Evolutionary conservation across 2,797 vertebrate genomes (phyloP), one percentile per base, ranked within the genome.

Genomic region (Thripadectes ignobilis): DNA sequence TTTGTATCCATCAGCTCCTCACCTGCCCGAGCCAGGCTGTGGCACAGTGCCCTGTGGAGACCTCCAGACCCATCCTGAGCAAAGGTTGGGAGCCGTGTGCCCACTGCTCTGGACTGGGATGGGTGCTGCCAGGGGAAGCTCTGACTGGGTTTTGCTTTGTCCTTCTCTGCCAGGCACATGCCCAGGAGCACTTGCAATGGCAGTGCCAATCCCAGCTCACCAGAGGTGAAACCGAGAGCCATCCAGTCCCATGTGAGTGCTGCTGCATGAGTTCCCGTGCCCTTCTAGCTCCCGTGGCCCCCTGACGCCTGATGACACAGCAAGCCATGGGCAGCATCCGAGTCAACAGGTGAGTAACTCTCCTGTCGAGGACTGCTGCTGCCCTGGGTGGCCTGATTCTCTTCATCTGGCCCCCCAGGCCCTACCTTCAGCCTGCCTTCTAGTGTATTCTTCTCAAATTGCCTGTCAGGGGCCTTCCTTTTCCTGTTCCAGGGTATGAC

Each of bases 241-340:
- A 2, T 79, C 48, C 10, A 7, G 55, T 93, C 85, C 71, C 52
- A 13, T 45, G 48, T 88, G 88, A 95, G 69, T 71, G 88, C 59
- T 51, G 65, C 80, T 89, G 92, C 78, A 79, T 94, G 90, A 92
- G 88, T 48, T 34, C 73, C 79, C 2, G 65, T 6, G 14, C 59
- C 62, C 84, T 43, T 38, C 78, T 89, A 94, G 75, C 92, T 85
- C 82, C 74, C 5, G 11, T 57, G 7, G 69, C 49, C 65, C 57
- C 82, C 78, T 93, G 69, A 76, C 83, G 58, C 46, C 93, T 18
- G 92, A 96, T 97, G 98, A 98, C 95, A 88, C 92, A 65, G 95
- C 76, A 46, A 98, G 98, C 96, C 96, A 99, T 99, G 98, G 98
- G 98, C 98, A 98, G 98, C 34, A 97, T 97, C 84, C 97, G 98